Base-by-base conservation (phyloP, 2,888 invertebrate genomes). In the Eilema griseolum region DNA sequence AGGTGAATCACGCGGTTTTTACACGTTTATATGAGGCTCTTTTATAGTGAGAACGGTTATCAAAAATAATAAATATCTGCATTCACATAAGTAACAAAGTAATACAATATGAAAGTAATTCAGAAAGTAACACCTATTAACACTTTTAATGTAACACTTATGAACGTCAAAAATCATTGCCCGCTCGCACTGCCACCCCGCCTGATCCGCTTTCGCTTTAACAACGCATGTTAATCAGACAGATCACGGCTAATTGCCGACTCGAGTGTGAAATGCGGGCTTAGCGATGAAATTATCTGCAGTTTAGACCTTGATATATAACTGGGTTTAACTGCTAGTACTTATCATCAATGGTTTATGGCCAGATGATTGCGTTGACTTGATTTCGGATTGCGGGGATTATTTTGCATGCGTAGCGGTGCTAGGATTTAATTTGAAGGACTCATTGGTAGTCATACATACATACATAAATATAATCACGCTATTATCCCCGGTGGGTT, bases 201-300 rank as follows among this genome's bases (percentile, higher is more conserved):
- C 61, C 66, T 56, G 66, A 71, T 75, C 78, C 84, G 83, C 82
- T 78, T 80, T 82, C 85, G 85, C 85, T 84, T 88, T 90, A 85
- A 87, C 90, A 92, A 92, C 93, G 92, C 92, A 92, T 93, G 93
- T 92, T 93, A 93, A 93, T 93, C 93, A 92, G 93, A 86, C 89
- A 90, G 92, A 93, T 93, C 92, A 90, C 89, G 86, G 89, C 88
- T 93, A 93, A 94, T 94, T 94, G 94, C 91, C 88, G 90, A 90
- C 86, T 92, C 88, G 88, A 93, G 93, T 93, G 93, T 92, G 93
- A 93, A 93, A 93, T 93, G 93, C 93, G 93, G 93, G 93, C 90
- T 93, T 92, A 92, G 91, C 90, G 90, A 92, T 92, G 88, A 93
- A 94, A 94, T 94, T 93, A 93, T 93, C 92, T 91, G 90, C 90